Evolutionary conservation across 2,797 vertebrate species (phyloP).

Genomic region (Hoplostethus atlanticus): DNA sequence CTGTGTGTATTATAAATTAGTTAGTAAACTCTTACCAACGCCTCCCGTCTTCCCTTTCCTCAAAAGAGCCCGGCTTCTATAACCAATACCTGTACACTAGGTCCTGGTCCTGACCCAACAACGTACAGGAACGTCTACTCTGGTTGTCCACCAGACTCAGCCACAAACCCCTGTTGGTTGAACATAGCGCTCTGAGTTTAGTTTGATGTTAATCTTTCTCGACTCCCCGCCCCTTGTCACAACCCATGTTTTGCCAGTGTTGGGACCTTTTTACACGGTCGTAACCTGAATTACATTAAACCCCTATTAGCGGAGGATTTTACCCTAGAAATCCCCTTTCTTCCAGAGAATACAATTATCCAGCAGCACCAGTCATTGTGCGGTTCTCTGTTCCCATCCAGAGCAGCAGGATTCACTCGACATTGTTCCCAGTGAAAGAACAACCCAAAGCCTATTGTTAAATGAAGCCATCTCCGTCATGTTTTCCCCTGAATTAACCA

Average conservation of each 20-base stretch:
- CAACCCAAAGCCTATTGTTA: slow-evolving; percentile 85
- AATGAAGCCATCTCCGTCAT: slow-evolving; percentile 84
- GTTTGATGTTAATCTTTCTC: slow-evolving; percentile 71
- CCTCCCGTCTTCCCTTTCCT: slow-evolving; percentile 16
- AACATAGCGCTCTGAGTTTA: slow-evolving; percentile 58
- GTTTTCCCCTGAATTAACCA: slow-evolving; percentile 83
- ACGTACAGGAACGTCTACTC: slow-evolving; percentile 42
- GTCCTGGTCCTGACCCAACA: slow-evolving; percentile 13
- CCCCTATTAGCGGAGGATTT: slow-evolving; percentile 82
- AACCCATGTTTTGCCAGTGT: slow-evolving; percentile 54
- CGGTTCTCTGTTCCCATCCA: slow-evolving; percentile 72
- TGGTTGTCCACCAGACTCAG: slow-evolving; percentile 54
- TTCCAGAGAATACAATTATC: slow-evolving; percentile 81
- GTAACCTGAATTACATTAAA: slow-evolving; percentile 82
- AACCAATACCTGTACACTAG: slow-evolving; percentile 28
- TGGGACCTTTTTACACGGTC: slow-evolving; percentile 71
- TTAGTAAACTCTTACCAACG: slow-evolving; percentile 6
- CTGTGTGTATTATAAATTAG: slow-evolving; percentile 28
- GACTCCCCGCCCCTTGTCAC: slow-evolving; percentile 48
- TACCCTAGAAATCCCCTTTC: slow-evolving; percentile 79
- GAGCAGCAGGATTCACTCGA: slow-evolving; percentile 80
- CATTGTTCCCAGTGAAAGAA: slow-evolving; percentile 82
- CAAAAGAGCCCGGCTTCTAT: slow-evolving; percentile 23
- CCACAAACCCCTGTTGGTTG: slow-evolving; percentile 45
- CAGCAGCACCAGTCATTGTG: slow-evolving; percentile 77